These are phyloP conservation scores for Merodon equestris DNA, from an alignment of 2,888 invertebrate species.

Conservation along the genomic window DNA sequence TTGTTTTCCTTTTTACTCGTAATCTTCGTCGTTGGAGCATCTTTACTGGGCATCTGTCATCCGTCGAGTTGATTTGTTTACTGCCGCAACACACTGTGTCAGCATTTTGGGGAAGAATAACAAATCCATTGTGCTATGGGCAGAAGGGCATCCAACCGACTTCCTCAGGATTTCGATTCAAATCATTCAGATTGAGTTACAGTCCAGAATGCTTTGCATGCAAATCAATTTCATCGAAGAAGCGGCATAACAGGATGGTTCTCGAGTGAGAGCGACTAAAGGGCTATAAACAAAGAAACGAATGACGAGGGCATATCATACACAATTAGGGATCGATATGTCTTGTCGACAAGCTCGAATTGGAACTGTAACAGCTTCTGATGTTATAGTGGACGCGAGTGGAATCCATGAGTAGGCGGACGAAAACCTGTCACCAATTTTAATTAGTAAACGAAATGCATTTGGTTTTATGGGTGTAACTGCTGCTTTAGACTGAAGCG, in stretches of 20 bases:
- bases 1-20: too few species aligned
- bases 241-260: constrained; percentile 14
- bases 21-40: constrained; percentile 19
- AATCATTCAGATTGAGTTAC: constrained; percentile 66
- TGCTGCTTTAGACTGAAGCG: background rate
- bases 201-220: constrained; percentile 62
- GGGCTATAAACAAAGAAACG: constrained; percentile 33
- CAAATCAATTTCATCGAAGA: constrained; percentile 51
- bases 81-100: constrained; percentile 57
- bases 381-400: constrained; percentile 39
- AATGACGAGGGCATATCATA: constrained; percentile 25
- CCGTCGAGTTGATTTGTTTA: constrained; percentile 55
- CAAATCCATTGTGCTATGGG: constrained; percentile 20
- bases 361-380: constrained; percentile 56
- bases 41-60: constrained; percentile 36
- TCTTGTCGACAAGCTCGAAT: constrained; percentile 52
- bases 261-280: constrained; percentile 12
- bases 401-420: constrained; percentile 53
- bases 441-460: background rate
- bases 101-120: constrained; percentile 41
- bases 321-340: constrained; percentile 58
- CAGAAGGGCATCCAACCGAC: constrained; percentile 13
- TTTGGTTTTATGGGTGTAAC: background rate
- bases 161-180: constrained; percentile 61
- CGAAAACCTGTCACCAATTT: background rate